Base-by-base conservation (phyloP, 2,888 invertebrate genomes). In the Tiphia femorata region DNA sequence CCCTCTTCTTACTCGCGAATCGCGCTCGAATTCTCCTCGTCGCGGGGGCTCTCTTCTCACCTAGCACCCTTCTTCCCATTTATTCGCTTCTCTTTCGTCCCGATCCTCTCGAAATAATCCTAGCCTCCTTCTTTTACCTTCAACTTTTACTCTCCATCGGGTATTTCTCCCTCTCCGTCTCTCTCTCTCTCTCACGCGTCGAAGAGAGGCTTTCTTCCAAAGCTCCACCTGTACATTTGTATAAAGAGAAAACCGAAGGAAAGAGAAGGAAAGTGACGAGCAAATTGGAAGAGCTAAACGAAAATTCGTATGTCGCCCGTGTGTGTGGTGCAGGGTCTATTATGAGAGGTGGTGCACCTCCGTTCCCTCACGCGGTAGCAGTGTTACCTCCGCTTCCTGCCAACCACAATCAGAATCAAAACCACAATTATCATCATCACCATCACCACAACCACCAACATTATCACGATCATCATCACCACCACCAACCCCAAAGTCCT, bases 281-380 rank as follows among this genome's bases (percentile, higher is more conserved):
- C 27, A 8, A 35, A 51, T 17, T 20, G 23, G 33, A 30, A 35
- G 37, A 35, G n/a, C 10, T 17, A 42, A 30, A 35, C 48, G 59
- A 58, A 56, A 62, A 54, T 51, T 70, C 70, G 70, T 72, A 69
- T 72, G 73, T 73, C 75, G 72, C 64, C 67, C 71, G 14, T 37
- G 70, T 78, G 64, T 77, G 70, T 78, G 79, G 79, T 79, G 78
- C 79, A 81, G 81, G 81, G 71, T 78, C 77, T 68, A 72, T 80
- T 74, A 67, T 78, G 74, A 73, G 82, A 72, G 78, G 79, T 70
- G 81, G 81, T 64, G 76, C 70, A 60, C 76, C 86, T 77, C 85
- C 83, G 68, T 86, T 85, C 77, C 86, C 86, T 74, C 86, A 85
- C 79, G 87, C 87, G 84, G 88, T 88, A 83, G 87, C 87, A 84